phyloP scores from a whole-genome alignment of 2,888 invertebrate species.

The Ornithoptera priamus region DNA sequence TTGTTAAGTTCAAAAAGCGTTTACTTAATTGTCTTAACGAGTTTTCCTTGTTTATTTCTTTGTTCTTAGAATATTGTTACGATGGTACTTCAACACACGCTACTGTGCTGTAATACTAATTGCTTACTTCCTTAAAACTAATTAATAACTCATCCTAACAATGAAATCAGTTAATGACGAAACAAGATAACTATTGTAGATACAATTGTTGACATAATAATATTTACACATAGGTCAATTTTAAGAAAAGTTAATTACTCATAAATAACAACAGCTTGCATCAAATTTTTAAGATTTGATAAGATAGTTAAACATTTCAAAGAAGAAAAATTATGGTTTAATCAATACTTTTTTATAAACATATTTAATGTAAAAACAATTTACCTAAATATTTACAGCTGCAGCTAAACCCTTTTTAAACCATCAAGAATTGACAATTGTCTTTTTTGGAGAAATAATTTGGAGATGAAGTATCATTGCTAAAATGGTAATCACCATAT shows the following conservation, averaged over 20 bases:
- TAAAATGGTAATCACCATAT: too few relatives aligned
- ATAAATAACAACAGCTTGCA: too few relatives aligned
- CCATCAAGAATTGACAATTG: too few relatives aligned
- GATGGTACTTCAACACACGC: background rate
- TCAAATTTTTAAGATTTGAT: too few relatives aligned
- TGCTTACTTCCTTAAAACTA: background rate
- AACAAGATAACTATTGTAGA: background rate
- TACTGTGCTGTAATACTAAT: slow-evolving; percentile 1
- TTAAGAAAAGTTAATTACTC: background rate
- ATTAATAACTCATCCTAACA: slow-evolving; percentile 1
- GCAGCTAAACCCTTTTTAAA: too few relatives aligned
- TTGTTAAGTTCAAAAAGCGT: background rate
- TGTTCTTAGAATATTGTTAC: background rate
- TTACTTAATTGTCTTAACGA: slow-evolving; percentile 5
- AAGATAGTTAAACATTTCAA: too few relatives aligned
- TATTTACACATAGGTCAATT: background rate
- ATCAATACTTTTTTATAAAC: too few relatives aligned
- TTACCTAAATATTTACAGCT: too few relatives aligned
- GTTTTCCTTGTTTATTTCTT: slow-evolving; percentile 11
- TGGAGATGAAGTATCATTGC: too few relatives aligned
- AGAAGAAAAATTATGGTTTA: too few relatives aligned
- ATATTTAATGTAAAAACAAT: too few relatives aligned
- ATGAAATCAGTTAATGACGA: background rate
- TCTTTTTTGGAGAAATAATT: too few relatives aligned
- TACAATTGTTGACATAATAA: background rate